phyloP scores from a whole-genome alignment of 2,888 invertebrate genomes.

The Ectemnius continuus region DNA sequence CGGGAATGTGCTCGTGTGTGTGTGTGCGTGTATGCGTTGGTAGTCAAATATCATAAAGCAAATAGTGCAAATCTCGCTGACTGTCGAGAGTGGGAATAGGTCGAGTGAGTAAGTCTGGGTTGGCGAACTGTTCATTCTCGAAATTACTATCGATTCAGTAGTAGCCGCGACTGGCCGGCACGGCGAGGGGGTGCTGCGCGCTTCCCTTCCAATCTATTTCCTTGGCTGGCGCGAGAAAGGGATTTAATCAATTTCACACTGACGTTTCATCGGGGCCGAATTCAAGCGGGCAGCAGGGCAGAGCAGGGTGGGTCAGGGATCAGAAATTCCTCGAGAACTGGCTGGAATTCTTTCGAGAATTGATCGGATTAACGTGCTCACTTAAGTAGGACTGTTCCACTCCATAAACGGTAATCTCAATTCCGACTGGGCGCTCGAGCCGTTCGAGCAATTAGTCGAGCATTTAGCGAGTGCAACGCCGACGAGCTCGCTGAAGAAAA shows the following conservation, averaged over 20 bases:
- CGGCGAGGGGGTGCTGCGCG: too few relatives aligned
- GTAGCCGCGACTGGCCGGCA: slow-evolving; percentile 40
- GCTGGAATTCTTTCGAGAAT: too few relatives aligned
- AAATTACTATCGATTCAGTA: slow-evolving; percentile 20
- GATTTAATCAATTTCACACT: not conserved
- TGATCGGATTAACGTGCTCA: too few relatives aligned
- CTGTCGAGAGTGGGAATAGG: not conserved
- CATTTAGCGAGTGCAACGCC: too few relatives aligned
- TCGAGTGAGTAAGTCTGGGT: not conserved
- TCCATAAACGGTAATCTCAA: slow-evolving; percentile 28
- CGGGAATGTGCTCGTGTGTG: not conserved
- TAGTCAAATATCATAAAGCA: slow-evolving; percentile 43
- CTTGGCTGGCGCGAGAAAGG: not conserved
- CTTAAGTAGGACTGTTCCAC: too few relatives aligned
- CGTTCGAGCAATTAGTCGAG: slow-evolving; percentile 14
- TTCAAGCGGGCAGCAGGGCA: too few relatives aligned
- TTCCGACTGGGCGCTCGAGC: slow-evolving; percentile 40
- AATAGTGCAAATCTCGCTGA: slow-evolving; percentile 16
- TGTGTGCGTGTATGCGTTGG: not conserved
- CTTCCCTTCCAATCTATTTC: slow-evolving; percentile 3
- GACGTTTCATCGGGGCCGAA: too few relatives aligned
- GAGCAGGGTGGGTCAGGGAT: too few relatives aligned
- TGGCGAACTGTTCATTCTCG: not conserved
- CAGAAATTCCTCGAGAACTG: too few relatives aligned
- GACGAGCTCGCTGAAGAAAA: too few relatives aligned